A percentile compares a stretch with the other conserved stretches of the same genome.
These are phyloP conservation scores for Cotesia vestalis DNA, from an alignment of 1,140 invertebrate genomes.

Conservation along the genomic window DNA sequence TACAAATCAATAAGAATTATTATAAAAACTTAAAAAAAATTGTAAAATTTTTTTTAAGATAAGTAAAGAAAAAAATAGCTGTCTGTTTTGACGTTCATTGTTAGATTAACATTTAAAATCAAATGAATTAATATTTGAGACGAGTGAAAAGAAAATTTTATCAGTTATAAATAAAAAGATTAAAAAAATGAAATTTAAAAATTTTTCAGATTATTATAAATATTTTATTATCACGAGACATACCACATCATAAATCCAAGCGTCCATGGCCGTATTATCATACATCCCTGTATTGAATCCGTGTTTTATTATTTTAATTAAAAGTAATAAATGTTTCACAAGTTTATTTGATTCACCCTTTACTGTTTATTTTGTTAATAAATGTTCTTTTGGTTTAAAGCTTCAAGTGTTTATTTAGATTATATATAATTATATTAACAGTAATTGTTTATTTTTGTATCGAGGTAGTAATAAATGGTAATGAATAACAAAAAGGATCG, in stretches of 20 bases:
- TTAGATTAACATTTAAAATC: background rate
- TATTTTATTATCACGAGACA: slow-evolving; percentile 30
- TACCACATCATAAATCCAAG: slow-evolving; percentile 64
- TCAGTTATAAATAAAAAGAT: background rate
- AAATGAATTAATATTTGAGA: background rate
- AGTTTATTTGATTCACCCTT: slow-evolving; percentile 5
- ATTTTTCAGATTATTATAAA: background rate
- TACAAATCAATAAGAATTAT: too few relatives aligned
- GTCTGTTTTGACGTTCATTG: too few relatives aligned
- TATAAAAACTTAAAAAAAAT: too few relatives aligned
- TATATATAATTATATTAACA: background rate
- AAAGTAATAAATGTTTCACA: slow-evolving; percentile 14
- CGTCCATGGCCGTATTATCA: slow-evolving; percentile 58
- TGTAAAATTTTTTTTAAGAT: too few relatives aligned
- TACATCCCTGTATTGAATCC: slow-evolving; percentile 41
- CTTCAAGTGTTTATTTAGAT: background rate
- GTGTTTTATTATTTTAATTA: slow-evolving; percentile 8
- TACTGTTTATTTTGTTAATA: background rate
- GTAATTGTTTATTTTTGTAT: too few relatives aligned
- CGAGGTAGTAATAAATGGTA: too few relatives aligned
- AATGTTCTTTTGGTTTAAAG: slow-evolving; percentile 4
- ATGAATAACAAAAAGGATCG: too few relatives aligned
- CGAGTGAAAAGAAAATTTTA: too few relatives aligned
- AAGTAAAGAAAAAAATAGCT: too few relatives aligned
- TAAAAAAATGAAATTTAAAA: background rate